Conservation (phyloP, 1,140 invertebrate genomes). For the Anastatus disparis region DNA sequence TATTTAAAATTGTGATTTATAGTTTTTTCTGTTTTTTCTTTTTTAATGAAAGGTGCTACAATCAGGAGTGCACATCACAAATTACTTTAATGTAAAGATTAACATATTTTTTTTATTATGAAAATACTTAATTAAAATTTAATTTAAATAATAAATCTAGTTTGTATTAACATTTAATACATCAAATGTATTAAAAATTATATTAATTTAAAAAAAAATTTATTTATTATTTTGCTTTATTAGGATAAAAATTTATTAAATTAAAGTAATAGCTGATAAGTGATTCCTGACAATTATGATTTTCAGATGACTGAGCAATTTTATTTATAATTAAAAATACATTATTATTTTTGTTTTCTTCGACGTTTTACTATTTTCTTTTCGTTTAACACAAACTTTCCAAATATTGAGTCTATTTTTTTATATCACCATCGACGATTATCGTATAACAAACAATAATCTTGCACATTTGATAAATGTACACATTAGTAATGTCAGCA, state of each 20-base stretch:
- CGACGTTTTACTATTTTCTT: no score
- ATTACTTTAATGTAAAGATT: not conserved
- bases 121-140: not conserved
- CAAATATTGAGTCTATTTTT: no score
- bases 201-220: no score
- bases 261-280: not conserved
- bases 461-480: slow-evolving; percentile 22
- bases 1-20: slow-evolving; percentile 2
- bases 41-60: slow-evolving; percentile 11
- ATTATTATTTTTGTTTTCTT: no score
- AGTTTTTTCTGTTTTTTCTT: not conserved
- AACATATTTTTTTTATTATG: not conserved
- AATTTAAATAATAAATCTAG: not conserved
- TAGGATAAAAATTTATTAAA: not conserved
- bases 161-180: not conserved
- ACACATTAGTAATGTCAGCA: no score
- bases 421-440: no score
- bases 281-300: no score
- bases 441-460: no score
- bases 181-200: not conserved
- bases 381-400: no score
- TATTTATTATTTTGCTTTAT: no score
- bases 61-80: not conserved
- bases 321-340: no score
- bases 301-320: no score